Evolutionary conservation across 2,888 invertebrate genomes (phyloP).

Genomic region (Parnassius smintheus): DNA sequence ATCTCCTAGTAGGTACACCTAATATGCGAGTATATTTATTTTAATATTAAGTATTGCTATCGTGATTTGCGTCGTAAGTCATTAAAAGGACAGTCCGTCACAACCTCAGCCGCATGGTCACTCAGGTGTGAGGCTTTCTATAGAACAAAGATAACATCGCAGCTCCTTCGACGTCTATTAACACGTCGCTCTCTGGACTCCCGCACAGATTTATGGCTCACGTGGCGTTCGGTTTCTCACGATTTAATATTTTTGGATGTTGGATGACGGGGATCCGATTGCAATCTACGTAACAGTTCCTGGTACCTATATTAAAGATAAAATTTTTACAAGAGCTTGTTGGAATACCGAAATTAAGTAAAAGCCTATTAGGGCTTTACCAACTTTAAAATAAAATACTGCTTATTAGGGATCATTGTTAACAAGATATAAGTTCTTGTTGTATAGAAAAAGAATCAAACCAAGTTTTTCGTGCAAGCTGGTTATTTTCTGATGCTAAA

Average conservation of each 20-base stretch:
- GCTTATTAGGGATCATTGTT: no score
- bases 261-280: conserved; percentile 11
- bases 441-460: no score
- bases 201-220: conserved; percentile 25
- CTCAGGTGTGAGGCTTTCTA: conserved; percentile 30
- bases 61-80: no score
- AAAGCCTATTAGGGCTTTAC: no score
- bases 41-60: no score
- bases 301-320: background rate
- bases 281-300: conserved; percentile 1
- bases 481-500: no score
- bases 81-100: background rate
- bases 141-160: conserved; percentile 39
- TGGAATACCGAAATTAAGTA: background rate
- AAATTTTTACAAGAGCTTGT: background rate
- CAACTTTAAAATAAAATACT: no score
- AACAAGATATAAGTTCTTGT: no score
- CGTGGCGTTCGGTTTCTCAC: conserved; percentile 23
- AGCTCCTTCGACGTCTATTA: conserved; percentile 32
- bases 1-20: no score
- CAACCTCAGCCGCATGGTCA: background rate
- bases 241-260: background rate
- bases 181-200: conserved; percentile 29
- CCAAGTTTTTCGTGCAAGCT: no score
- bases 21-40: no score